Evolutionary conservation across 2,797 vertebrate species (phyloP), one percentile per base, ranked within the genome.

Genomic region (Typhlichthys subterraneus): DNA sequence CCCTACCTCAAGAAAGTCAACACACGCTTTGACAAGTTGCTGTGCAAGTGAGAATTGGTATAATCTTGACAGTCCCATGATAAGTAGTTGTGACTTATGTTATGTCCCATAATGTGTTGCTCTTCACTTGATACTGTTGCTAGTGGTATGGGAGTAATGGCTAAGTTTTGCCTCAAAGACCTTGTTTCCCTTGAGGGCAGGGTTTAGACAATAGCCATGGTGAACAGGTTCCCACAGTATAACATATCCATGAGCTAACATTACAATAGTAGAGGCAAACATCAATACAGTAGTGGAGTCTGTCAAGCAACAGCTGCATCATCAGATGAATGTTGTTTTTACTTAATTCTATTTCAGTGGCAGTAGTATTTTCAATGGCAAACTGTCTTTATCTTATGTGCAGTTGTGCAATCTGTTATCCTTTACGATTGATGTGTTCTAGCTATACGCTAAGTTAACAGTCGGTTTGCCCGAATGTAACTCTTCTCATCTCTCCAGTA

Each of bases 1-100:
- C 79, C 67, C 73, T 10, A 86, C 85, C 59, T 70, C 14, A 58
- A 60, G n/a, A 83, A 74, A 69, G 70, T 61, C 53, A 3, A 2
- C 67, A 82, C 89, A 75, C 79, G 89, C 85, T 82, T 63, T 46
- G 71, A 89, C 87, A 87, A 74, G 89, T 76, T 53, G 50, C 53
- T 23, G 42, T 58, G 69, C 48, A 42, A 67, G 77, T 67, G 9
- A 53, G 64, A 67, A 51, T 70, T 61, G 53, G 51, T n/a, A 56
- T 61, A 56, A 42, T 42, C 38, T 42, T 42, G 38, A 42, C 9
- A 42, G 38, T 29, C 8, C 38, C 38, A 38, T 42, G 5, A 42
- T 42, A 42, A 42, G 7, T 42, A 42, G 38, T 42, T 42, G 38
- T 42, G 8, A 42, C 8, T 42, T 42, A 13, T 13, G 45, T n/a